phyloP scores from a whole-genome alignment of 2,113 vertebrate genomes.

The Haemorhous mexicanus region DNA sequence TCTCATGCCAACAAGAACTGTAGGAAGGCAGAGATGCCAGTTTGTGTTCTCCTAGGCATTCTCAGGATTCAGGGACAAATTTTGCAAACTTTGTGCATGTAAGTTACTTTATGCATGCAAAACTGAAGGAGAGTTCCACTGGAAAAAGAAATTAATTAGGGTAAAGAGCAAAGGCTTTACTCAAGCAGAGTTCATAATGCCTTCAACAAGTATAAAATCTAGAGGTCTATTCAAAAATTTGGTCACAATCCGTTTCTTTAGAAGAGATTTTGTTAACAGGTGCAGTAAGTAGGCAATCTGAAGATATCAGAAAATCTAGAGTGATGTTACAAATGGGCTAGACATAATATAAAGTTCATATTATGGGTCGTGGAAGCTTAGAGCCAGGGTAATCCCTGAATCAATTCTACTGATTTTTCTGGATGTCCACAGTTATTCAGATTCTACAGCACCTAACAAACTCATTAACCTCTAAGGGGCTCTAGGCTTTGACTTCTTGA shows the following conservation, averaged over 20 bases:
- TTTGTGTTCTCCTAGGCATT: neutral
- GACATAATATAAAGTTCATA: neutral
- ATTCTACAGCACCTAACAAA: neutral
- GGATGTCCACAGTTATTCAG: neutral
- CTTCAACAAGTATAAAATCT: neutral
- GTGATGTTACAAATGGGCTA: neutral
- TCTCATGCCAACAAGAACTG: neutral
- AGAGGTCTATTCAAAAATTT: neutral
- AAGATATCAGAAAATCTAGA: neutral
- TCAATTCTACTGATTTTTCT: neutral
- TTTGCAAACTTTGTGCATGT: neutral
- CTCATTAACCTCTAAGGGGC: neutral
- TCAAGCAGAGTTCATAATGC: neutral
- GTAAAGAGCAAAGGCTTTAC: neutral
- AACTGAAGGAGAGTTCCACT: neutral
- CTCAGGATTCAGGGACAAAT: neutral
- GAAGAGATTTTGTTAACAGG: neutral
- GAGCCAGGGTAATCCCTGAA: neutral
- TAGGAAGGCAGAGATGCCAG: neutral
- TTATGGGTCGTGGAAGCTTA: neutral
- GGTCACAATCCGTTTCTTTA: neutral
- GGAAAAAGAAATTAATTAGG: neutral
- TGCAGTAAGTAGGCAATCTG: neutral
- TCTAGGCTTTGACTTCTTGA: neutral
- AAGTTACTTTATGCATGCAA: neutral